Percentiles rank a stretch among this genome's conserved stretches.
phyloP scores from a whole-genome alignment of 2,797 vertebrate genomes.

The Antrozous pallidus region DNA sequence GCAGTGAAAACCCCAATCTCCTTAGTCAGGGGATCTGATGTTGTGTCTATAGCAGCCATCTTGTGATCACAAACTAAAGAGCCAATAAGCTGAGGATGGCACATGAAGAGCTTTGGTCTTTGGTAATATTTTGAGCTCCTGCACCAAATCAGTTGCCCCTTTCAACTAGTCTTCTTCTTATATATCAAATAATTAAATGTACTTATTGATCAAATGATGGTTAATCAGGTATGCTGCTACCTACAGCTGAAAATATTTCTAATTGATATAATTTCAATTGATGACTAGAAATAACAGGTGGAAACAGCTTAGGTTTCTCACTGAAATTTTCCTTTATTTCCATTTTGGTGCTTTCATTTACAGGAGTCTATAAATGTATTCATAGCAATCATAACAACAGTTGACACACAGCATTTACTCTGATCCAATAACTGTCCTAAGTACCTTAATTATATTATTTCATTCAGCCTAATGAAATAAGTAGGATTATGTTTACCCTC shows the following conservation, averaged over 20 bases:
- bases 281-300: neutral
- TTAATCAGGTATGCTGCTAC: neutral
- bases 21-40: neutral
- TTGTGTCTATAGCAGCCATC: neutral
- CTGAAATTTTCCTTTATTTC: neutral
- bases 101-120: neutral
- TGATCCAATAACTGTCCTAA: neutral
- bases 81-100: neutral
- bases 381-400: neutral
- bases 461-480: neutral
- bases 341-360: neutral
- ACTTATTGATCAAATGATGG: neutral
- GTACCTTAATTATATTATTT: slow-evolving; percentile 3
- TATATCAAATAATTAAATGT: neutral
- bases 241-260: neutral
- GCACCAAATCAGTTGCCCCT: neutral
- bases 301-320: neutral
- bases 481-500: neutral
- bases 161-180: neutral
- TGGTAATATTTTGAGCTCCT: neutral
- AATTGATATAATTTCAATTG: neutral
- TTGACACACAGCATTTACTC: neutral
- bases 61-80: neutral
- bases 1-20: neutral
- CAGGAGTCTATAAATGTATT: neutral